Evolutionary conservation across 2,113 vertebrate genomes (phyloP), one percentile per base, ranked within the genome.

Genomic region (Odontesthes bonariensis): DNA sequence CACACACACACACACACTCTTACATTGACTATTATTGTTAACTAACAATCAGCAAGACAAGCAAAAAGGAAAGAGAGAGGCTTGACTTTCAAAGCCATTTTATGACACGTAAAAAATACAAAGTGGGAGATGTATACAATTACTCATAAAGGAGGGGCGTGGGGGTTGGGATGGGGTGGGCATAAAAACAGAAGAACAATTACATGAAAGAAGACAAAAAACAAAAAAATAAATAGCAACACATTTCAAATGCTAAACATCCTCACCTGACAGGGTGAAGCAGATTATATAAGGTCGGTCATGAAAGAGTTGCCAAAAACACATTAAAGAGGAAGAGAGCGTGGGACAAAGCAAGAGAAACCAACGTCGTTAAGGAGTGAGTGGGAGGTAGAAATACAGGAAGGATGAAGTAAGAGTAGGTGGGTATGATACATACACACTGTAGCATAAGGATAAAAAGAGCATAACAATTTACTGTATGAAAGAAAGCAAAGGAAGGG

Each of bases 371-470:
- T 32, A 58, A 75, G 64, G n/a, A 72, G 53, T 23, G 58, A 84
- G 83, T 77, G 59, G 81, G 81, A 73, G 73, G 61, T 6, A 33
- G 55, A 23, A 69, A 81, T 59, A 82, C 77, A 81, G 66, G 51
- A 56, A 54, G 63, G 73, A 75, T 75, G 55, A 75, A 77, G 46
- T 59, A 83, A 49, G 56, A 73, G 77, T 32, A 57, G 75, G 76
- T 32, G 60, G 72, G 56, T 47, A 44, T 58, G 35, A 55, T 16
- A 14, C 58, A 83, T 33, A 22, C 19, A 16, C 32, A 46, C 38
- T 63, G 49, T 59, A 31, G 27, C 59, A 20, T 27, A 33, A 13
- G 16, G 14, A 56, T 44, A 31, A 27, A 57, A 3, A 54, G 9
- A 38, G 53, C 16, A 63, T 33, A 53, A 40, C 12, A 69, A 40